These are phyloP conservation scores for Styela clava DNA, from an alignment of 23 tunicate species.

Conservation along the genomic window DNA sequence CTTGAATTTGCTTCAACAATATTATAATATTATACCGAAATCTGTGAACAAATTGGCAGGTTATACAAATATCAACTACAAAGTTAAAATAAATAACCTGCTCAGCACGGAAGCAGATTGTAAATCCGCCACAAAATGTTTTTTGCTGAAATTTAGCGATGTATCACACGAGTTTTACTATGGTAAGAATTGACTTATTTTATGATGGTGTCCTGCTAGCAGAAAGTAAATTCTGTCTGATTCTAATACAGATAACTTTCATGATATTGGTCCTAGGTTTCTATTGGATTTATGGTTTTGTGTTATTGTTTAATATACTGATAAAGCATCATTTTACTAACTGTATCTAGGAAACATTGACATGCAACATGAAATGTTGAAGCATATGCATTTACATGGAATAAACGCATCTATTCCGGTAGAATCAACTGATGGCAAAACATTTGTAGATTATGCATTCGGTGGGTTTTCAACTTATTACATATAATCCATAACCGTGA, in stretches of 20 bases:
- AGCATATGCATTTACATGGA: neutral
- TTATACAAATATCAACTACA: neutral
- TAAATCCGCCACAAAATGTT: neutral
- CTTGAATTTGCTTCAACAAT: neutral
- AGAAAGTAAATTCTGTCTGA: no score
- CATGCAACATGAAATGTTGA: constrained; percentile 15
- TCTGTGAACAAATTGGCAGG: neutral
- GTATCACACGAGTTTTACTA: neutral
- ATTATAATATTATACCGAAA: neutral
- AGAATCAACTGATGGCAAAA: neutral
- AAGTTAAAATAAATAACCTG: neutral
- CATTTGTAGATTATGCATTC: neutral
- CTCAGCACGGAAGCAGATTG: neutral
- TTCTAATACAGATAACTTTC: no score
- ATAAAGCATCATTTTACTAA: no score
- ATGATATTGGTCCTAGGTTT: no score
- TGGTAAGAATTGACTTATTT: no score
- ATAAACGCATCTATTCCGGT: neutral
- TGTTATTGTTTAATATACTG: no score
- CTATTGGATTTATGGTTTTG: no score
- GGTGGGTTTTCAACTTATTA: no score
- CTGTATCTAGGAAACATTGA: neutral
- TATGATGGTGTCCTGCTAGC: no score
- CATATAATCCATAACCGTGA: no score
- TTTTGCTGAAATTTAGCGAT: neutral